Evolutionary conservation across 2,797 vertebrate species (phyloP), one percentile per base, ranked within the genome.

Genomic region (Myotis daubentonii): DNA sequence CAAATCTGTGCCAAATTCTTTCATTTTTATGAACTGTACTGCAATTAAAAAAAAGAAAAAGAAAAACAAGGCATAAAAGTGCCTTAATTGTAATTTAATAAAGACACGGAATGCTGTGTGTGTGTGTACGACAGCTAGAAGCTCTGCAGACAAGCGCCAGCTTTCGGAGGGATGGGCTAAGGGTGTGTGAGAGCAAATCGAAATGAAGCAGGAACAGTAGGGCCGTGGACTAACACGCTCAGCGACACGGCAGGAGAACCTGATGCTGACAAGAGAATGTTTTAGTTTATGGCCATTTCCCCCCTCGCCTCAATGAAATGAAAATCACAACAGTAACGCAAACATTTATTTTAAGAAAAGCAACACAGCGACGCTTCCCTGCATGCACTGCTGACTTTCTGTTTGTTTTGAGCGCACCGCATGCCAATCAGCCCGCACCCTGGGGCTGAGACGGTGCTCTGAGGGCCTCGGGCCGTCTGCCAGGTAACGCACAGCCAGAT

Each of bases 41-140:
- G 15, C 33, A 79, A 55, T 66, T 41, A 22, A 47, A 47, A 33
- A 70, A 80, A 83, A 30, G 2, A 33, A 20, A 22, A 22, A 70
- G 4, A 70, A 36, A 38, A 23, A 11, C 36, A 80, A 57, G 41
- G 65, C 82, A 78, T 74, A 70, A 87, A 93, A 80, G 65, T 87
- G 76, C 87, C 28, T 86, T 94, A 87, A 89, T 93, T 95, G 78
- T 87, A 91, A 91, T 81, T 95, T 96, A 87, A 91, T 57, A 72
- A 95, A 94, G 94, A 92, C 16, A 13, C 36, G 28, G 83, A 88
- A 78, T 84, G 44, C 38, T 81, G 57, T 49, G 76, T 68, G 36
- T 81, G 57, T 49, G 76, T 68, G 36, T 74, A 60, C 30, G 93
- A 71, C 53, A 75, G 30, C 57, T 53, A 78, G 51, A 60, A 71